Conservation (phyloP, 2,113 vertebrate genomes). For the Triplophysa rosa region DNA sequence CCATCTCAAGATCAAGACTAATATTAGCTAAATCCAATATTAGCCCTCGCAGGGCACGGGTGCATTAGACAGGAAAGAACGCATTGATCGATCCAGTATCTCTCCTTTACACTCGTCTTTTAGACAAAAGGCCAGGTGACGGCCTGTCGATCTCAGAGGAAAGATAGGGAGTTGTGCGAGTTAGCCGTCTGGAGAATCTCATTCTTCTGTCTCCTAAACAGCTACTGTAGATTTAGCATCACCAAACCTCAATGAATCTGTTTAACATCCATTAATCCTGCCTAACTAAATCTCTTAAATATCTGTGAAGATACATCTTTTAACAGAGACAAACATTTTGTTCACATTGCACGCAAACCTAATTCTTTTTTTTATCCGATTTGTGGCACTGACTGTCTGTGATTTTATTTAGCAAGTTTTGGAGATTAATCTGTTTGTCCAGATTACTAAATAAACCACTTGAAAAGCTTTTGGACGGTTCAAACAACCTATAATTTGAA, state of each 20-base stretch:
- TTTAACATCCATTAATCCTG: no score
- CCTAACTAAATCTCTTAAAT: no score
- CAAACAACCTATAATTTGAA: no score
- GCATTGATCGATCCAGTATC: conserved; percentile 43
- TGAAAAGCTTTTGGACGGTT: no score
- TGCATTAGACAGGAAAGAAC: conserved; percentile 47
- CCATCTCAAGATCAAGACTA: conserved; percentile 28
- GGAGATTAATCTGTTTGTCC: not conserved
- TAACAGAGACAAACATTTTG: not conserved
- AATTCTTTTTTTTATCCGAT: not conserved
- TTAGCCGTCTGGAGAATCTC: conserved; percentile 34
- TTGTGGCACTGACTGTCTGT: not conserved
- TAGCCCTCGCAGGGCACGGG: conserved; percentile 18
- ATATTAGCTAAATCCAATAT: conserved; percentile 33
- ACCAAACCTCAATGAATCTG: not conserved
- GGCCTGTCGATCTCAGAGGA: not conserved
- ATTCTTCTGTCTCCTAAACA: not conserved
- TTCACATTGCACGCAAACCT: not conserved
- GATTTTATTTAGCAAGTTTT: not conserved
- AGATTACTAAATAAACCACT: no score
- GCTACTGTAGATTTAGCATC: not conserved
- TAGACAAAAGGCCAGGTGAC: conserved; percentile 32
- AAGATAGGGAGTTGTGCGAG: conserved; percentile 4
- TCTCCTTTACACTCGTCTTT: conserved; percentile 55
- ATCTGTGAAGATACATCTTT: no score